Evolutionary conservation across 2,113 vertebrate genomes (phyloP).

Genomic region (Tapirus terrestris): DNA sequence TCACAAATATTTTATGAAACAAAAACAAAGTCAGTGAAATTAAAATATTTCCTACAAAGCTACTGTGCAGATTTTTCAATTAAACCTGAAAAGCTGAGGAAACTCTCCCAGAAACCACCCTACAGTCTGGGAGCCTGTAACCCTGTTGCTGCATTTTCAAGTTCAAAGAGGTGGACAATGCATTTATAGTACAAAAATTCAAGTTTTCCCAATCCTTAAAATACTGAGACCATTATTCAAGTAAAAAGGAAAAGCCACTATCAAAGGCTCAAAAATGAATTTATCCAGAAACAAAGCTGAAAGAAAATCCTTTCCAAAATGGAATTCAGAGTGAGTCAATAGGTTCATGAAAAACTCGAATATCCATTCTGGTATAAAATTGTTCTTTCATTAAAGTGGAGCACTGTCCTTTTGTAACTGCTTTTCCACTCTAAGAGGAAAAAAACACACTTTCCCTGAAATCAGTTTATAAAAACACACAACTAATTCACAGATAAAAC

Average conservation of each 20-base stretch:
- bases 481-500: constrained; percentile 32
- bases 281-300: constrained; percentile 33
- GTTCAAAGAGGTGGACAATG: constrained; percentile 49
- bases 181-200: constrained; percentile 69
- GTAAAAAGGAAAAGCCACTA: constrained; percentile 63
- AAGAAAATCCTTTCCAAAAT: constrained; percentile 58
- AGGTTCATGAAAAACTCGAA: constrained; percentile 62
- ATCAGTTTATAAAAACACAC: constrained; percentile 31
- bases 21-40: constrained; percentile 69
- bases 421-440: background rate
- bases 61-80: constrained; percentile 63
- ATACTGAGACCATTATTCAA: constrained; percentile 67
- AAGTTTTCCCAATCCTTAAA: constrained; percentile 70
- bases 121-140: background rate
- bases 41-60: constrained; percentile 57
- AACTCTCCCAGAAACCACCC: constrained; percentile 17
- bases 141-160: constrained; percentile 61
- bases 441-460: background rate
- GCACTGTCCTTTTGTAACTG: background rate
- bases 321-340: background rate
- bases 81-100: constrained; percentile 71
- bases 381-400: constrained; percentile 42
- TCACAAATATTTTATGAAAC: constrained; percentile 48
- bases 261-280: constrained; percentile 51
- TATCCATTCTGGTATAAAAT: background rate